These are phyloP conservation scores for Spilogale gracilis DNA, from an alignment of 2,113 vertebrate genomes.

Conservation along the genomic window DNA sequence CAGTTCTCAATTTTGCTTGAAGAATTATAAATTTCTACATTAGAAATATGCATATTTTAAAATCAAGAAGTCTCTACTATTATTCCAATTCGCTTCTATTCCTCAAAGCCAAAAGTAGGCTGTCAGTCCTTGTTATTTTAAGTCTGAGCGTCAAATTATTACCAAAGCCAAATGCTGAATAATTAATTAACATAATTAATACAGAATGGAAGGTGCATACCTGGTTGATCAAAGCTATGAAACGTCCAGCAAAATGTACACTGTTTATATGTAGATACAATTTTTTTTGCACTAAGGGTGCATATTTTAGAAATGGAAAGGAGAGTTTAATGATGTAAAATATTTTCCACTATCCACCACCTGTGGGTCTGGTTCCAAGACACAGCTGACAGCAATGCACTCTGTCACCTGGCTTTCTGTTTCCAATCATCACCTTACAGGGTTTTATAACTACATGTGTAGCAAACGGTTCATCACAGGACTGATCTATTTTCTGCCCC, in stretches of 20 bases:
- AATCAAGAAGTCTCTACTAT: conserved; percentile 49
- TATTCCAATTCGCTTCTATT: conserved; percentile 22
- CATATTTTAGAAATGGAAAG: conserved; percentile 47
- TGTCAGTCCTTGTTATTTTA: conserved; percentile 13
- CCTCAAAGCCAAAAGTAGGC: background rate
- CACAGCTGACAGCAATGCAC: background rate
- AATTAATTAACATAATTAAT: conserved; percentile 57
- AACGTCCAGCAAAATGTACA: conserved; percentile 37
- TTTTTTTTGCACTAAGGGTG: background rate
- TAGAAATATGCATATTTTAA: conserved; percentile 64
- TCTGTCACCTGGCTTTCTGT: background rate
- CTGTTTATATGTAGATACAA: background rate
- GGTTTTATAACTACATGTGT: conserved; percentile 13
- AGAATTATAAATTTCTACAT: conserved; percentile 63
- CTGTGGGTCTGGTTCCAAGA: background rate
- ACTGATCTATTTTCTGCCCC: conserved; percentile 24
- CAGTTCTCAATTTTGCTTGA: conserved; percentile 59
- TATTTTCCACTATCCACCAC: background rate
- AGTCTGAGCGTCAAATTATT: conserved; percentile 41
- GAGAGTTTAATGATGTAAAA: background rate
- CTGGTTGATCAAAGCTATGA: conserved; percentile 3
- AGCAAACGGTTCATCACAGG: background rate
- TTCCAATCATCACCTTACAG: conserved; percentile 51
- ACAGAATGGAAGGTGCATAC: background rate
- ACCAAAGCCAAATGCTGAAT: conserved; percentile 38